A percentile compares a stretch with the other conserved stretches of the same genome.
Conservation (phyloP, 1,140 invertebrate species). For the Drosophila elegans region DNA sequence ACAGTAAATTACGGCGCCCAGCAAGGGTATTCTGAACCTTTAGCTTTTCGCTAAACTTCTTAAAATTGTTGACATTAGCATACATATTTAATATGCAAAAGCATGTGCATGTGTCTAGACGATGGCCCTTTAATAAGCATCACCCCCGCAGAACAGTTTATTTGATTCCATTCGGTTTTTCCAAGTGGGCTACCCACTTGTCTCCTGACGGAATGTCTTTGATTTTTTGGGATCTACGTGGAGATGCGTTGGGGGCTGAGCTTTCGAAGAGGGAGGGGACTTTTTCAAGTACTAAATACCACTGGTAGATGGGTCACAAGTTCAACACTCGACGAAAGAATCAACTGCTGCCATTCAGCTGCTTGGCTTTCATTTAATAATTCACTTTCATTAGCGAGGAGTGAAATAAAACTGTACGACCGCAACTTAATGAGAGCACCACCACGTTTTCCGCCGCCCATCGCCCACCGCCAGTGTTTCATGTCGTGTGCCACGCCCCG, state of each 20-base stretch:
- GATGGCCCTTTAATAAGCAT: constrained; percentile 44
- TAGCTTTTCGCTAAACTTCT: constrained; percentile 18
- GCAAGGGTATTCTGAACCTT: not conserved
- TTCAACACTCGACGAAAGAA: constrained; percentile 31
- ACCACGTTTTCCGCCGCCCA: constrained; percentile 3
- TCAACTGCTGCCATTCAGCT: constrained; percentile 30
- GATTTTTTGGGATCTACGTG: constrained; percentile 19
- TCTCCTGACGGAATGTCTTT: constrained; percentile 27
- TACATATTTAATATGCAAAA: constrained; percentile 30
- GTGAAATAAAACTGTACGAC: constrained; percentile 71
- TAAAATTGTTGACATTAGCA: constrained; percentile 18
- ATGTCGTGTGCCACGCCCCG: constrained; percentile 54
- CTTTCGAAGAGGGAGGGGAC: not conserved
- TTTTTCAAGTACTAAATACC: constrained; percentile 9
- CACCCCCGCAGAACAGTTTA: constrained; percentile 13
- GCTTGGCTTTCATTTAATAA: constrained; percentile 60
- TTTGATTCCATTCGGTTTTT: constrained; percentile 27
- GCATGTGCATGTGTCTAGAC: constrained; percentile 30
- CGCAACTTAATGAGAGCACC: constrained; percentile 76
- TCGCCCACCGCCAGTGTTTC: constrained; percentile 26
- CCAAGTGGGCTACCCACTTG: constrained; percentile 44
- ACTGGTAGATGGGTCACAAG: constrained; percentile 34
- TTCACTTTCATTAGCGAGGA: constrained; percentile 70
- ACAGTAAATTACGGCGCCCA: not conserved
- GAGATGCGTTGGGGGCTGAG: not conserved